Evolutionary conservation across 2,888 invertebrate species (phyloP), one percentile per base, ranked within the genome.

Genomic region (Drosophila lutescens): DNA sequence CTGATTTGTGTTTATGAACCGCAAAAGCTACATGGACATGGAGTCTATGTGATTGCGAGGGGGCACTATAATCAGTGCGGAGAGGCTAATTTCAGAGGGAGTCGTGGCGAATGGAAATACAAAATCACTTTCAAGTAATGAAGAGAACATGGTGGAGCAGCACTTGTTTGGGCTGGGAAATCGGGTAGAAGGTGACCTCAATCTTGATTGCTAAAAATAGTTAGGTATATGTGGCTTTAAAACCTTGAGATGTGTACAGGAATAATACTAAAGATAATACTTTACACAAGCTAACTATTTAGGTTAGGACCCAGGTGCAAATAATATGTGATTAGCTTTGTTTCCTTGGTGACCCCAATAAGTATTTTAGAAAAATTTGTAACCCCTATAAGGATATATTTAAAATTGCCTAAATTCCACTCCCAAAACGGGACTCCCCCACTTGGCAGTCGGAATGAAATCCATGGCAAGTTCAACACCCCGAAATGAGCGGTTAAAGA

Each of bases 401-500:
- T 30, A n/a, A n/a, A n/a, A n/a, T n/a, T n/a, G n/a, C n/a, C n/a
- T n/a, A n/a, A n/a, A 15, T 13, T n/a, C 8, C 13, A 20, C 17
- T 15, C 7, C 13, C 17, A 4, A 9, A 3, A 1, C 2, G 13
- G 17, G 10, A 51, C 10, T n/a, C 9, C 20, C 56, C 20, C 40
- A n/a, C 20, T 20, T 40, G 40, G 23, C 57, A 43, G 34, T 23
- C 43, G 4, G 10, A 12, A 5, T 32, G 13, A 9, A n/a, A 30
- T 32, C 34, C 46, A 15, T 66, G 12, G 13, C 26, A 23, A 20
- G 62, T 67, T 69, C 71, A 70, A 60, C 60, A 60, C 20, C 53
- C 50, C 67, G 15, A 51, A 81, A 66, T 61, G 55, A 17, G 59
- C 69, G 59, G 66, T 60, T 69, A 70, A 69, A 67, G 62, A 68